Evolutionary conservation across 2,113 vertebrate species (phyloP).

Genomic region (Pelmatolapia mariae): DNA sequence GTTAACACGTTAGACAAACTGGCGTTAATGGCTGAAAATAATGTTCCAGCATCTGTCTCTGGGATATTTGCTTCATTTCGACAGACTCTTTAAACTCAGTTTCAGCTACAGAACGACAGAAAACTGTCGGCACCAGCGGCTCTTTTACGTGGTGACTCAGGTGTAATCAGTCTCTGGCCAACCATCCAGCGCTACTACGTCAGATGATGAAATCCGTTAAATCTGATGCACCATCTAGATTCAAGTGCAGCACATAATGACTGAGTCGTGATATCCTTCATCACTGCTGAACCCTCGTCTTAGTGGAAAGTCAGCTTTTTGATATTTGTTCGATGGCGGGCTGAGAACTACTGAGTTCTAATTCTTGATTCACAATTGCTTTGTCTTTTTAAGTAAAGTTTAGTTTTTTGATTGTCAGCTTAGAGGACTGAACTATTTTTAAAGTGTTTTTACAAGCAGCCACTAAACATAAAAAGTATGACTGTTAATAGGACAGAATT

Average conservation of each 20-base stretch:
- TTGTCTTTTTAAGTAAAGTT: background rate
- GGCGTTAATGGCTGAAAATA: background rate
- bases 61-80: background rate
- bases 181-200: background rate
- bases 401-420: background rate
- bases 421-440: background rate
- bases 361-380: background rate
- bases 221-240: background rate
- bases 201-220: background rate
- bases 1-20: background rate
- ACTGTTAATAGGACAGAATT: background rate
- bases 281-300: background rate
- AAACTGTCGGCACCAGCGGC: background rate
- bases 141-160: background rate
- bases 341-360: background rate
- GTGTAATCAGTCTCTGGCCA: background rate
- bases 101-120: background rate
- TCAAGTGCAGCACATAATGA: background rate
- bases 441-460: background rate
- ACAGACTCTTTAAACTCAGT: background rate
- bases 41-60: background rate
- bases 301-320: background rate
- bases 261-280: background rate
- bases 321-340: background rate
- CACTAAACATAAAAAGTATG: background rate